These are phyloP conservation scores for Pseudocheirus occidentalis DNA, from an alignment of 2,797 vertebrate species.

Conservation along the genomic window DNA sequence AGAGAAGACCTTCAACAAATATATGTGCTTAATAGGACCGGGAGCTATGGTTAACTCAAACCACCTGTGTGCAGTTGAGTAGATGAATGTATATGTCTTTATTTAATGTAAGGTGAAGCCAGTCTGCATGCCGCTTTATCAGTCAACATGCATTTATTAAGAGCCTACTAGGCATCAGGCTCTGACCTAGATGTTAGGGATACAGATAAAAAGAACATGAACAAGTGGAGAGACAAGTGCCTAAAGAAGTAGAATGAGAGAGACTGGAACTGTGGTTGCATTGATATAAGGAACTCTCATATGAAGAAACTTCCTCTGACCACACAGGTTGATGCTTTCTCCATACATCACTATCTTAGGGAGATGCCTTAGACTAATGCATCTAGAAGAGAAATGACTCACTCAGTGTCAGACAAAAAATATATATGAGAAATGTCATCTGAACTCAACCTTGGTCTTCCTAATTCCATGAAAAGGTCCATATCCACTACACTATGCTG, in stretches of 20 bases:
- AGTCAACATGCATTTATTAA: not conserved
- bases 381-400: not conserved
- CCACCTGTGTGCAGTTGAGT: not conserved
- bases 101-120: slow-evolving; percentile 24
- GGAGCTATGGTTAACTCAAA: slow-evolving; percentile 4
- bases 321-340: not conserved
- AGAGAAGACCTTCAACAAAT: slow-evolving; percentile 12
- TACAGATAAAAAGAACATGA: not conserved
- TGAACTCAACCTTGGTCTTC: not conserved
- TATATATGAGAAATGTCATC: not conserved
- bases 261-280: not conserved
- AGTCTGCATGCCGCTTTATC: slow-evolving; percentile 20
- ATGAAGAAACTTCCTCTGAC: not conserved
- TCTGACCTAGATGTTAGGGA: not conserved
- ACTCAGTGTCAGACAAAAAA: not conserved
- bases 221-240: not conserved
- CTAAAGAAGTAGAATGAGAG: too few relatives aligned
- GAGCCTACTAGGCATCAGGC: not conserved
- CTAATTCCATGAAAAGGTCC: not conserved
- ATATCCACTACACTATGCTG: not conserved
- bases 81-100: slow-evolving; percentile 46
- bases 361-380: not conserved
- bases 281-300: not conserved
- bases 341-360: not conserved
- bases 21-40: slow-evolving; percentile 35